Evolutionary conservation across 2,888 invertebrate genomes (phyloP).

Genomic region (Acleris sparsana): DNA sequence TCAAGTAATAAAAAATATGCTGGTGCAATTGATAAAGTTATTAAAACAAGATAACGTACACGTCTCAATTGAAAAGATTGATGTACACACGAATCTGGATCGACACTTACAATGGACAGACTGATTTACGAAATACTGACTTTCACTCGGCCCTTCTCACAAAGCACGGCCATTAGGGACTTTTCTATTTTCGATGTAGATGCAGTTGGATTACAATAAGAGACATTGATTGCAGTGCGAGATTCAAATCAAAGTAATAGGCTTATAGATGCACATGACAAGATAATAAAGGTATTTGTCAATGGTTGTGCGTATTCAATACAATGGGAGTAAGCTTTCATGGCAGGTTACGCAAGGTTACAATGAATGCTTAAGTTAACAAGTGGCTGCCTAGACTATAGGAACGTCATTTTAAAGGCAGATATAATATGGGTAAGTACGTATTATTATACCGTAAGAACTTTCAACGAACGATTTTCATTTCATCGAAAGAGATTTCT

Average conservation of each 20-base stretch:
- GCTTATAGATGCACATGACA: conserved; percentile 25
- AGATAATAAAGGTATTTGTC: conserved; percentile 24
- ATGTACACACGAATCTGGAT: conserved; percentile 67
- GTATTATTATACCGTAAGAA: too few species aligned
- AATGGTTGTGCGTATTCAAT: conserved; percentile 13
- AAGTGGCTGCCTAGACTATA: background rate
- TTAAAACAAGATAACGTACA: conserved; percentile 43
- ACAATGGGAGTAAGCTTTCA: conserved; percentile 10
- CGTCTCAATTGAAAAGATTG: conserved; percentile 61
- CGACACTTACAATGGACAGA: conserved; percentile 60
- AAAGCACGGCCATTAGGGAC: conserved; percentile 53
- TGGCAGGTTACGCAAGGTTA: conserved; percentile 10
- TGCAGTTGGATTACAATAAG: conserved; percentile 34
- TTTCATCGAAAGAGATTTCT: too few species aligned
- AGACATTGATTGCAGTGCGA: conserved; percentile 38
- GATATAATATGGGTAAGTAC: too few species aligned
- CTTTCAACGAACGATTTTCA: too few species aligned
- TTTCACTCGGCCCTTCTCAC: conserved; percentile 76
- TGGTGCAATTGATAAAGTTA: conserved; percentile 3
- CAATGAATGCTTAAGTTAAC: background rate
- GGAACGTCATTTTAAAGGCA: background rate
- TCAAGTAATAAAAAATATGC: conserved; percentile 3
- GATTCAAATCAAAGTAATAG: conserved; percentile 31
- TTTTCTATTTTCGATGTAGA: conserved; percentile 48
- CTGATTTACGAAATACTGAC: conserved; percentile 69